These are phyloP conservation scores for Reticulitermes speratus DNA, from an alignment of 1,140 invertebrate species.

Conservation along the genomic window DNA sequence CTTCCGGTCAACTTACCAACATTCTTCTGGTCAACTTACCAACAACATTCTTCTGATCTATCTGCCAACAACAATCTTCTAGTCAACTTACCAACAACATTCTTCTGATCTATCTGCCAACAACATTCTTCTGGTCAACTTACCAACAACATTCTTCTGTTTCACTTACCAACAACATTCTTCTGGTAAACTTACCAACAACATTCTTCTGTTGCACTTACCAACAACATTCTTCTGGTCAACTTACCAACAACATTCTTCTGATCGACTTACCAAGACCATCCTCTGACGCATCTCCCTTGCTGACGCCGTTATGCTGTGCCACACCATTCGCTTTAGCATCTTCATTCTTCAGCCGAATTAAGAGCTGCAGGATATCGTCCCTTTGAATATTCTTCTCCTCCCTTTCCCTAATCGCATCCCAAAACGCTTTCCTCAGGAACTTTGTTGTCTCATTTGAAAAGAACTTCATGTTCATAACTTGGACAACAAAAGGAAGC, in stretches of 20 bases:
- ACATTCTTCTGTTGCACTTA: neutral
- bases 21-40: no score
- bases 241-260: neutral
- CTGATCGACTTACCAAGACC: neutral
- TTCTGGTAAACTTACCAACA: no score
- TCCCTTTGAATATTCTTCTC: conserved; percentile 49
- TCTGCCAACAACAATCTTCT: no score
- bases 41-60: no score
- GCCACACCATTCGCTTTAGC: conserved; percentile 41
- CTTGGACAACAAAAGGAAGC: conserved; percentile 7
- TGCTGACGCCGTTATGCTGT: neutral
- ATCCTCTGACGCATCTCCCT: neutral
- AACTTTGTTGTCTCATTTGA: conserved; percentile 52
- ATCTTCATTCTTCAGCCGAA: conserved; percentile 55
- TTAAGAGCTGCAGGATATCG: conserved; percentile 61
- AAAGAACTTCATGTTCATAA: conserved; percentile 48
- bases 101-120: no score
- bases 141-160: no score
- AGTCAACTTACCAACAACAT: no score
- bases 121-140: no score
- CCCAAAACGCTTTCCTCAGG: conserved; percentile 54
- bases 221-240: neutral
- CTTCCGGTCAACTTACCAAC: no score
- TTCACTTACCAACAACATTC: no score
- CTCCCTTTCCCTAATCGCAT: conserved; percentile 55